phyloP scores from a whole-genome alignment of 2,113 vertebrate genomes.

The Ceyx melanurus region DNA sequence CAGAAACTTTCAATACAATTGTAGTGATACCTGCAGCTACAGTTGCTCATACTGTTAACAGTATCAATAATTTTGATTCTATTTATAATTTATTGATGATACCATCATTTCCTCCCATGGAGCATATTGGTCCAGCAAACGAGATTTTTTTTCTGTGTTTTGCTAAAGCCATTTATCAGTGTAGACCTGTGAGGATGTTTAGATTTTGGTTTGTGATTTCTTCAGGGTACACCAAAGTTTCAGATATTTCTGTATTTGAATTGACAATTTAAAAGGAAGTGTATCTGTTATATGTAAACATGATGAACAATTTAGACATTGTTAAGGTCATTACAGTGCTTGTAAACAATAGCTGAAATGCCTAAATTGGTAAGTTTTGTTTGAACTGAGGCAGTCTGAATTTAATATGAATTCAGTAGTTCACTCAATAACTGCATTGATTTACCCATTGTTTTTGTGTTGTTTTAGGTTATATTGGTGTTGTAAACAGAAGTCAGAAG shows the following conservation, averaged over 20 bases:
- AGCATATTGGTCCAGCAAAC: background rate
- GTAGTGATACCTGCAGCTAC: background rate
- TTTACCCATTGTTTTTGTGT: background rate
- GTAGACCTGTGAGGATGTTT: background rate
- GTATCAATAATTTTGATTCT: background rate
- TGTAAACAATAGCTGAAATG: background rate
- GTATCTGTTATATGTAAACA: background rate
- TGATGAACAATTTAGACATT: background rate
- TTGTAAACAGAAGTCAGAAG: constrained; percentile 98
- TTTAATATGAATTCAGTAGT: background rate
- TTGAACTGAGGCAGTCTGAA: background rate
- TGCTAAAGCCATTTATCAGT: background rate
- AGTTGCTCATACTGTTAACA: background rate
- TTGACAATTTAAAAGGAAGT: background rate
- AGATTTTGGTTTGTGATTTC: background rate
- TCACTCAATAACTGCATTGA: background rate
- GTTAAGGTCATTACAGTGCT: background rate
- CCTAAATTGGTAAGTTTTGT: background rate
- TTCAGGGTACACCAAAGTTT: background rate
- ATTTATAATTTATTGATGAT: background rate
- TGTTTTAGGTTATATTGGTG: constrained; percentile 90
- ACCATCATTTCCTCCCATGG: background rate
- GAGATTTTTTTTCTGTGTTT: background rate
- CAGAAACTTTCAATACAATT: background rate
- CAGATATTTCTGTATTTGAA: background rate